These are phyloP conservation scores for Albula goreensis DNA, from an alignment of 2,113 vertebrate genomes.

Conservation along the genomic window DNA sequence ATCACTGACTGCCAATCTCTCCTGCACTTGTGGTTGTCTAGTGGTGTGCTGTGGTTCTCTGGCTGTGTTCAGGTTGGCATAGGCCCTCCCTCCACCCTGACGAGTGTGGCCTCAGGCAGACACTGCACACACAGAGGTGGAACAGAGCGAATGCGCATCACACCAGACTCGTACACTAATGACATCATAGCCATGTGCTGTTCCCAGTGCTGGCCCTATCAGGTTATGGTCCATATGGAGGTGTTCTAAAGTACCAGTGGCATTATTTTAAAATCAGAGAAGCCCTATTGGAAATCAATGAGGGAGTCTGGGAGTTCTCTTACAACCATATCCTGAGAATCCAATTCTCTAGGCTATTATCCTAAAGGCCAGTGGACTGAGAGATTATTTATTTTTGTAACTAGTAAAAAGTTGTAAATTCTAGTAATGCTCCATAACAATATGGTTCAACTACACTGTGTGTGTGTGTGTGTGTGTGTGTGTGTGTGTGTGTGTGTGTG, in stretches of 20 bases:
- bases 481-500: not conserved
- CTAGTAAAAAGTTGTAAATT: too few species aligned
- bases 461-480: not conserved
- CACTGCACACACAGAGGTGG: too few species aligned
- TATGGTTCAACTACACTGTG: not conserved
- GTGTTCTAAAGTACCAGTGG: not conserved
- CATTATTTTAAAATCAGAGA: not conserved
- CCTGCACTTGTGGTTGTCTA: too few species aligned
- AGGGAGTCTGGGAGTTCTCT: not conserved
- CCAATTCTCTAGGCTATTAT: not conserved
- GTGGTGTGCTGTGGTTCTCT: too few species aligned
- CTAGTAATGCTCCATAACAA: too few species aligned
- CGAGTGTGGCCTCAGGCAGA: too few species aligned
- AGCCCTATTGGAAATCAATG: conserved; percentile 7
- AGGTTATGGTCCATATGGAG: not conserved
- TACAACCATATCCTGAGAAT: not conserved
- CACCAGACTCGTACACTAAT: not conserved
- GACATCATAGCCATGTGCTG: not conserved
- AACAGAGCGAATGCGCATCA: not conserved
- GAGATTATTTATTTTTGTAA: too few species aligned
- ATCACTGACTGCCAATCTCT: too few species aligned
- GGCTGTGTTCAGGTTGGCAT: too few species aligned
- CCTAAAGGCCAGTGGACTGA: too few species aligned
- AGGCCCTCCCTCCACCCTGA: too few species aligned
- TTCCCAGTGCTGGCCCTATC: not conserved